Evolutionary conservation across 2,888 invertebrate genomes (phyloP).

Genomic region (Arctia plantaginis): DNA sequence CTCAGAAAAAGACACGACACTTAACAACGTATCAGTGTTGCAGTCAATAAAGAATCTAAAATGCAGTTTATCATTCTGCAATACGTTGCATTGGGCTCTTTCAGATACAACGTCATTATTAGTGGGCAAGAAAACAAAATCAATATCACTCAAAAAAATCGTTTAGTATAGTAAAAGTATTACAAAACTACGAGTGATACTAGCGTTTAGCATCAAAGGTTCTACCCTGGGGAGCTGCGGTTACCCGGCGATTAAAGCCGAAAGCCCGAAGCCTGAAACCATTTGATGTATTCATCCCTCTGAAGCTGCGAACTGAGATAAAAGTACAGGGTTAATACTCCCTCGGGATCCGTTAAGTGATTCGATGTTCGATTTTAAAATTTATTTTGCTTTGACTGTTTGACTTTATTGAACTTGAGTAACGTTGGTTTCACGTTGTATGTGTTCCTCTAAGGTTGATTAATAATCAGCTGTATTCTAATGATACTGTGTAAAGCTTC

Average conservation of each 20-base stretch:
- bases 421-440: not conserved
- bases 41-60: too few relatives aligned
- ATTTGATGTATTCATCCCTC: constrained; percentile 78
- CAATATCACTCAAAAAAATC: not conserved
- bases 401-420: constrained; percentile 22
- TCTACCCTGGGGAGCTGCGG: constrained; percentile 61
- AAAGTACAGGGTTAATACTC: constrained; percentile 64
- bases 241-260: constrained; percentile 74
- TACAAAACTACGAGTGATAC: constrained; percentile 48
- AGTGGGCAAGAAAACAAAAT: not conserved
- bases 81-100: not conserved
- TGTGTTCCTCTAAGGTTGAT: not conserved
- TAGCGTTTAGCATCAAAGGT: constrained; percentile 64
- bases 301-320: constrained; percentile 61
- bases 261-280: constrained; percentile 57
- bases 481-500: not conserved
- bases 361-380: constrained; percentile 60
- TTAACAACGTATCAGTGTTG: not conserved
- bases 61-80: not conserved
- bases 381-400: constrained; percentile 38
- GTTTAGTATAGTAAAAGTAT: constrained; percentile 18
- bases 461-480: not conserved
- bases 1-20: not conserved
- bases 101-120: not conserved
- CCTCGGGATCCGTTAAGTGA: constrained; percentile 59